Conservation (phyloP, 2,888 invertebrate genomes). For the Drosophila nigritarsus region DNA sequence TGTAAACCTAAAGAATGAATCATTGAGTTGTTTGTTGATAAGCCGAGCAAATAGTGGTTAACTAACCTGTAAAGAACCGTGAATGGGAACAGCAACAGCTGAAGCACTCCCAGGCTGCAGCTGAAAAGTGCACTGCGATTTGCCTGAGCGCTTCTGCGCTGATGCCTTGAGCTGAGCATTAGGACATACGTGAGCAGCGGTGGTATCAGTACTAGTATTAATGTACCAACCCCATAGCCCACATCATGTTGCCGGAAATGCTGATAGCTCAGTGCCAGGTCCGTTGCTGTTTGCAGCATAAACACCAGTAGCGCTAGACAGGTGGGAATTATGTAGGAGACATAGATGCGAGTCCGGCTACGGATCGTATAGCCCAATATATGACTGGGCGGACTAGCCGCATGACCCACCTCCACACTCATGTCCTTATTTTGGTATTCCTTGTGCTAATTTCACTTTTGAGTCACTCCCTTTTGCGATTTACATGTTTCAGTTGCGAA, state of each 20-base stretch:
- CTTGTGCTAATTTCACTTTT: not conserved
- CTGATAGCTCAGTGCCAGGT: conserved; percentile 88
- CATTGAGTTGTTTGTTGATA: not conserved
- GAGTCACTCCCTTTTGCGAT: not conserved
- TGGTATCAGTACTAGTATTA: conserved; percentile 86
- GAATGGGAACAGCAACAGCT: conserved; percentile 83
- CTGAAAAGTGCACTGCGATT: conserved; percentile 67
- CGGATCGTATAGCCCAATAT: conserved; percentile 82
- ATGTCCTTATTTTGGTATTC: conserved; percentile 10
- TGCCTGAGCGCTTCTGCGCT: conserved; percentile 85
- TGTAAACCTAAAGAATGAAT: conserved; percentile 86
- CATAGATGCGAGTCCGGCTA: conserved; percentile 83
- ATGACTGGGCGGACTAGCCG: conserved; percentile 77
- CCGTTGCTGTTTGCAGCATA: conserved; percentile 88
- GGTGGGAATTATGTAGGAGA: conserved; percentile 86
- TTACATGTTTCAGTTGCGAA: conserved; percentile 60
- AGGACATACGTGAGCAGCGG: conserved; percentile 87
- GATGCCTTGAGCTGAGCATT: conserved; percentile 87
- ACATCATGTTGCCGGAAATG: conserved; percentile 88
- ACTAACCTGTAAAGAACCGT: conserved; percentile 87
- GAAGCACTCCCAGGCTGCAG: conserved; percentile 68
- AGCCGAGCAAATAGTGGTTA: not conserved
- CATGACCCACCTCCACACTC: conserved; percentile 74
- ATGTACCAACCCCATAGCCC: conserved; percentile 85
- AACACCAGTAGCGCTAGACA: conserved; percentile 88